A percentile compares a stretch with the other conserved stretches of the same genome.
Evolutionary conservation across 2,888 invertebrate species (phyloP).

Genomic region (Cosmia trapezina): DNA sequence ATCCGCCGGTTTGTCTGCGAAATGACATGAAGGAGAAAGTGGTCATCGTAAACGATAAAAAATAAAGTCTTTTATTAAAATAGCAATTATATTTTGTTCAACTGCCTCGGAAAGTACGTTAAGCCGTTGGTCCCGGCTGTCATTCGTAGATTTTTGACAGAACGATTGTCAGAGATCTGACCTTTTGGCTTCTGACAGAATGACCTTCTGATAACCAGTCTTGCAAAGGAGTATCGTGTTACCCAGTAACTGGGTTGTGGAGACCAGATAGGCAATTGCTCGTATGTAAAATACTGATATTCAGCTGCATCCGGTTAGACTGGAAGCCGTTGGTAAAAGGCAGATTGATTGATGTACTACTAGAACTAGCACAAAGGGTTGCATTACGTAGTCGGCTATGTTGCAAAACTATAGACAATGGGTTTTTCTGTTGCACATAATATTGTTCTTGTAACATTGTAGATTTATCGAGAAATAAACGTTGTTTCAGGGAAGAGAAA

Average conservation of each 20-base stretch:
- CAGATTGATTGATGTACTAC: not conserved
- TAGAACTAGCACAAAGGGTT: not conserved
- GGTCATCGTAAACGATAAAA: not conserved
- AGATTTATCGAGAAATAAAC: not conserved
- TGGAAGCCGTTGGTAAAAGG: no score
- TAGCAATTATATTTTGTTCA: not conserved
- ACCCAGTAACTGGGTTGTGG: no score
- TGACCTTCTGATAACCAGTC: no score
- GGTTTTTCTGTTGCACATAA: conserved; percentile 9
- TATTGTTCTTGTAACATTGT: not conserved
- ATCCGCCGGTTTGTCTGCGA: not conserved
- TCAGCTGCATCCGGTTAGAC: no score
- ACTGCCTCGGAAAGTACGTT: no score
- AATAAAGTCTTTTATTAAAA: not conserved
- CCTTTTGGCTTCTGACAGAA: no score
- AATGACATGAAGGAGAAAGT: not conserved
- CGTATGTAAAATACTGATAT: no score
- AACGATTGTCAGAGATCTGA: no score
- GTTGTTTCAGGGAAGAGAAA: conserved; percentile 76
- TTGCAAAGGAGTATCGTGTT: no score
- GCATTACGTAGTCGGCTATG: not conserved
- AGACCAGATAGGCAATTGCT: no score
- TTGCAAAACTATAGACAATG: not conserved
- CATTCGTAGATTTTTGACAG: no score
- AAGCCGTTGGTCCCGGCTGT: no score